A percentile compares a stretch with the other conserved stretches of the same genome.
Conservation (phyloP, 2,888 invertebrate species). For the Scaeva pyrastri region DNA sequence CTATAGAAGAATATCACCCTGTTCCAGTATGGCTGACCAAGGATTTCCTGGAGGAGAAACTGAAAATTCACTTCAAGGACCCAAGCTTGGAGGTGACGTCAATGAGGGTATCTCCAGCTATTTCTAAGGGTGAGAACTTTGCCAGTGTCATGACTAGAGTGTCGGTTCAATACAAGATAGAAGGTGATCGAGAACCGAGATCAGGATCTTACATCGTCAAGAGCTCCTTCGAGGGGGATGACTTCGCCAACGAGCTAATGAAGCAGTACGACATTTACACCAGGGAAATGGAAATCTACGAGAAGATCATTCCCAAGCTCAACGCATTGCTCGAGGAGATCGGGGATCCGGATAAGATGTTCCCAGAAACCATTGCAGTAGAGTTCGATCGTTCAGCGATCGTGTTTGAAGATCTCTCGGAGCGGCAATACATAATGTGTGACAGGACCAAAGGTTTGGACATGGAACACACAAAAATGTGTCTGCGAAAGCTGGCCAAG, state of each 20-base stretch:
- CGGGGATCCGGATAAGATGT: constrained; percentile 80
- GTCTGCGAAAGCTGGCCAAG: constrained; percentile 84
- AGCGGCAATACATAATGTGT: constrained; percentile 79
- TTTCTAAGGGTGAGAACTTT: constrained; percentile 82
- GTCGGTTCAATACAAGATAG: constrained; percentile 77
- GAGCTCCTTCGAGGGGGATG: constrained; percentile 80
- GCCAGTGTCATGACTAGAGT: constrained; percentile 81
- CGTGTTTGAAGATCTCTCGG: constrained; percentile 82
- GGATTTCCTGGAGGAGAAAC: constrained; percentile 78
- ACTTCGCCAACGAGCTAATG: constrained; percentile 79
- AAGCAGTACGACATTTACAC: constrained; percentile 82
- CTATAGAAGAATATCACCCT: constrained; percentile 57
- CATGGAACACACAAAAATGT: constrained; percentile 82
- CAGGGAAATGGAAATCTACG: constrained; percentile 82
- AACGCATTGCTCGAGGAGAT: constrained; percentile 79
- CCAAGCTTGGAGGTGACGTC: constrained; percentile 77
- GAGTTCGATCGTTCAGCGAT: constrained; percentile 80
- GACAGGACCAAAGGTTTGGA: constrained; percentile 82
- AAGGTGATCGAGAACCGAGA: constrained; percentile 65
- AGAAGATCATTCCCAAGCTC: constrained; percentile 81
- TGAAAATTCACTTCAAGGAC: constrained; percentile 79
- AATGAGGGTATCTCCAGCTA: constrained; percentile 78
- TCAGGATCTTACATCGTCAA: constrained; percentile 80
- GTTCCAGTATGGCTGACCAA: constrained; percentile 80
- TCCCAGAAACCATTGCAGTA: constrained; percentile 81